These are phyloP conservation scores for Leptinotarsa peninsularis DNA, from an alignment of 2,888 invertebrate genomes.

Conservation along the genomic window DNA sequence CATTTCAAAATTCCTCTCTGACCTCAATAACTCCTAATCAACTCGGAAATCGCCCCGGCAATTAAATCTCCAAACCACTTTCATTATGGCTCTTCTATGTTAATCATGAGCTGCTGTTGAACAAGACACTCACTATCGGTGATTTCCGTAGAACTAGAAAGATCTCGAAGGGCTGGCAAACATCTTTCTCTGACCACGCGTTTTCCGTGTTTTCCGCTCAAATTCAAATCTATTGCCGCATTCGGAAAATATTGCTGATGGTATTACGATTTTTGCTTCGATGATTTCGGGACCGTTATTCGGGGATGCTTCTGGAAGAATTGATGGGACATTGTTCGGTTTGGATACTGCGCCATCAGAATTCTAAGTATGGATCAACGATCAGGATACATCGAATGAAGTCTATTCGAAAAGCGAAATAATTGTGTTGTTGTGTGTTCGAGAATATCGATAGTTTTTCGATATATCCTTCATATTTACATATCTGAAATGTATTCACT, in stretches of 20 bases:
- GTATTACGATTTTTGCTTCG: conserved; percentile 37
- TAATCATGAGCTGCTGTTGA: conserved; percentile 4
- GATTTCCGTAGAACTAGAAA: conserved; percentile 20
- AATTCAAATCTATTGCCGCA: conserved; percentile 36
- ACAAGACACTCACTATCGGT: neutral
- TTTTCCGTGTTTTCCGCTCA: conserved; percentile 35
- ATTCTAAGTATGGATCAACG: conserved; percentile 25
- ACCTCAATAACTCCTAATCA: no score
- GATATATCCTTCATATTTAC: no score
- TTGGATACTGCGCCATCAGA: conserved; percentile 20
- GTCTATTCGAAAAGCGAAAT: neutral
- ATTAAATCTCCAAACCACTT: no score
- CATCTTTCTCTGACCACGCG: conserved; percentile 33
- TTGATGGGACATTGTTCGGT: conserved; percentile 37
- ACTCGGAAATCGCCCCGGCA: no score
- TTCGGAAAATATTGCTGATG: conserved; percentile 36
- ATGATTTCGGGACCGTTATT: conserved; percentile 37
- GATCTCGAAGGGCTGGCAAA: conserved; percentile 27
- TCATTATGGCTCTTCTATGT: neutral
- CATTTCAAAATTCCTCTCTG: no score
- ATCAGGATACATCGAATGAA: neutral
- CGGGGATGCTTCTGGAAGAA: conserved; percentile 26
- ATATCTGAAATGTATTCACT: no score
- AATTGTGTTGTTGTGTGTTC: neutral
- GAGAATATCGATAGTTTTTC: no score